phyloP scores from a whole-genome alignment of 2,113 vertebrate species.

The Ibidorhyncha struthersii region DNA sequence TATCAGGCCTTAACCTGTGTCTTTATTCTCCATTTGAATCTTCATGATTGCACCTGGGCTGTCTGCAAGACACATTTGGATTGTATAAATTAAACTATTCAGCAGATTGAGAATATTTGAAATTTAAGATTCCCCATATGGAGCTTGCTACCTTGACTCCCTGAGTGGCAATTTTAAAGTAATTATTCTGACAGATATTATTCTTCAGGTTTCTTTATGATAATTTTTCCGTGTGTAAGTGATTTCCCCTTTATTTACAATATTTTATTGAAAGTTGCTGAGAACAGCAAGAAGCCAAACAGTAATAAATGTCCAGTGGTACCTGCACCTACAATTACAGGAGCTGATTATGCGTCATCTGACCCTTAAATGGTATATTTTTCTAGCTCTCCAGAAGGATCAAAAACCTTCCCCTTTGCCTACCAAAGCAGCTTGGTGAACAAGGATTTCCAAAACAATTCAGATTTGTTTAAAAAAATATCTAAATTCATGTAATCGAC shows the following conservation, averaged over 20 bases:
- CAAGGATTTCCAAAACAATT: not conserved
- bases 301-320: not conserved
- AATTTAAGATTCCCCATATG: not conserved
- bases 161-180: not conserved
- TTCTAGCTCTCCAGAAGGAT: not conserved
- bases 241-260: not conserved
- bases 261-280: not conserved
- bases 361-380: not conserved
- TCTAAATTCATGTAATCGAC: not conserved
- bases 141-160: not conserved
- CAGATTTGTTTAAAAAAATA: not conserved
- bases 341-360: not conserved
- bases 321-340: not conserved
- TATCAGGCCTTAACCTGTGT: not conserved
- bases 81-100: not conserved
- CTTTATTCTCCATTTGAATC: not conserved
- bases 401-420: not conserved
- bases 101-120: not conserved
- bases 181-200: not conserved
- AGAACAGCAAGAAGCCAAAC: not conserved
- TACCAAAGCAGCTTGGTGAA: not conserved
- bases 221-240: not conserved
- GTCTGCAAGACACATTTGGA: not conserved
- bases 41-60: rapidly evolving
- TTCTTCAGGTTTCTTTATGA: not conserved